phyloP scores from a whole-genome alignment of 2,797 vertebrate genomes.

The Acipenser transmontanus region DNA sequence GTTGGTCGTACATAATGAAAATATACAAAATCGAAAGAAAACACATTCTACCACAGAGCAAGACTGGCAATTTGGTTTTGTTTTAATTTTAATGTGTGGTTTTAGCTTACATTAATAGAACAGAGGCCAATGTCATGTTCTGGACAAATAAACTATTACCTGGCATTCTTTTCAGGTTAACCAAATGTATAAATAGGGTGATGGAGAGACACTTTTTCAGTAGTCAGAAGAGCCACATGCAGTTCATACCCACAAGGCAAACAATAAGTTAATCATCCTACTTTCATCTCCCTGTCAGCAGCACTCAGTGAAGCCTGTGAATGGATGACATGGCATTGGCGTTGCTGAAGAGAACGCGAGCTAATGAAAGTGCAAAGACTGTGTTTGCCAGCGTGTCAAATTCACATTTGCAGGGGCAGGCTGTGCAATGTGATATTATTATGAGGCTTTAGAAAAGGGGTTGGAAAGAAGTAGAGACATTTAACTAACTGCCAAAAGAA shows the following conservation, averaged over 20 bases:
- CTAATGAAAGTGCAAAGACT: conserved; percentile 80
- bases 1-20: no score
- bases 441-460: no score
- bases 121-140: no score
- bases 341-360: conserved; percentile 71
- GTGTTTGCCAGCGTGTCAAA: conserved; percentile 76
- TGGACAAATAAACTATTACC: no score
- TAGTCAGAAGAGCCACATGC: conserved; percentile 20
- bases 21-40: no score
- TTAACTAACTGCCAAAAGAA: background rate
- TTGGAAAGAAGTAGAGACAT: background rate
- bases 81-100: no score
- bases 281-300: conserved; percentile 39
- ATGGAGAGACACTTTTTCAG: background rate
- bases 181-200: no score
- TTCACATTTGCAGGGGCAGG: conserved; percentile 66
- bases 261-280: conserved; percentile 41
- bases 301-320: conserved; percentile 38
- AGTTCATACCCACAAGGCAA: conserved; percentile 32
- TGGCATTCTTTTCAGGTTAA: no score
- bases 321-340: conserved; percentile 64
- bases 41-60: no score
- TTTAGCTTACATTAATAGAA: no score
- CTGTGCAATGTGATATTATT: conserved; percentile 72
- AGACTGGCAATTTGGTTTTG: no score